Conservation (phyloP, 2,797 vertebrate genomes). For the Thalassophryne amazonica region DNA sequence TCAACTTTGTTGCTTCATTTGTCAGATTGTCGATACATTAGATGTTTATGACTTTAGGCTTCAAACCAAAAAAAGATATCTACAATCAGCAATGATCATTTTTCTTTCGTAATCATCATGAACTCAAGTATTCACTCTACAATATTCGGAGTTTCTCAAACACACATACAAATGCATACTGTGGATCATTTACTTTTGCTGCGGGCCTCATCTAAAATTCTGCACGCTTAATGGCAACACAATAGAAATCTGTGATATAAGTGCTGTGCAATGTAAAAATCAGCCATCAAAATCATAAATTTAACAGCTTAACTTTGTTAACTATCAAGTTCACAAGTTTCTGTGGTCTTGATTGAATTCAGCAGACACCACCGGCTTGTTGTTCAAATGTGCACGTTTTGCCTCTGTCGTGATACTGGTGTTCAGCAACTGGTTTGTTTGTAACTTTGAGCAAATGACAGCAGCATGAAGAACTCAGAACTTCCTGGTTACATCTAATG, state of each 20-base stretch:
- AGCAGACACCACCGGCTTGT: neutral
- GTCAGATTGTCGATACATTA: slow-evolving; percentile 69
- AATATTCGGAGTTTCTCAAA: neutral
- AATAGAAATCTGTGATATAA: slow-evolving; percentile 1
- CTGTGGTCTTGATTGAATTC: neutral
- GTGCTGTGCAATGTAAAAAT: slow-evolving; percentile 11
- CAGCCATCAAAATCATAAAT: slow-evolving; percentile 4
- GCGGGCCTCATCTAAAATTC: slow-evolving; percentile 1
- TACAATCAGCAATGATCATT: no score
- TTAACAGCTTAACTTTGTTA: neutral
- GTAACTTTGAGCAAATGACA: neutral
- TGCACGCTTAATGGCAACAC: slow-evolving; percentile 5
- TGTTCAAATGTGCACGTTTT: neutral
- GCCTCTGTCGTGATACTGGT: no score
- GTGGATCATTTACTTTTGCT: neutral
- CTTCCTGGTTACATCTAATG: slow-evolving; percentile 46
- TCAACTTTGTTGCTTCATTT: slow-evolving; percentile 15
- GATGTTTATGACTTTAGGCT: neutral
- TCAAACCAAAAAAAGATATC: no score
- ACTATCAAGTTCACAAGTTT: neutral
- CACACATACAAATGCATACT: neutral
- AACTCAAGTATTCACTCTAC: no score
- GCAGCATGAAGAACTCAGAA: neutral
- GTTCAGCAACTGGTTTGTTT: slow-evolving; percentile 4
- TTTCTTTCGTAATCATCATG: no score